phyloP scores from a whole-genome alignment of 2,113 vertebrate genomes.

The Eclectus roratus region DNA sequence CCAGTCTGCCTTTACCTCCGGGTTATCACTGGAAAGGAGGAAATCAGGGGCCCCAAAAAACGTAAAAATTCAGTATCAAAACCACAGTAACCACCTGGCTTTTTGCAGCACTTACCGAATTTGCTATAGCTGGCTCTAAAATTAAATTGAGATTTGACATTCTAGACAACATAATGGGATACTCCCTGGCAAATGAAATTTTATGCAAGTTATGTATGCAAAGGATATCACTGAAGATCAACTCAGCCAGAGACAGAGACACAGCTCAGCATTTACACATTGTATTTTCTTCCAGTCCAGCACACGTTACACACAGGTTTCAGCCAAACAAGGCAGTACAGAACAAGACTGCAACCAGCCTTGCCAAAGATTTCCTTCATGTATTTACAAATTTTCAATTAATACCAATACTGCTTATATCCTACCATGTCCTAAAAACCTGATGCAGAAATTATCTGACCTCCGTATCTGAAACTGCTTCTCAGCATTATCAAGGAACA shows the following conservation, averaged over 20 bases:
- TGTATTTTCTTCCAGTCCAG: neutral
- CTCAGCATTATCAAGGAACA: neutral
- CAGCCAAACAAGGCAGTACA: neutral
- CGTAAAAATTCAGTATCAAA: neutral
- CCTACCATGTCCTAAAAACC: neutral
- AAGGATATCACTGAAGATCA: neutral
- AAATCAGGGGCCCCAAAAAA: neutral
- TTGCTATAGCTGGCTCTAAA: neutral
- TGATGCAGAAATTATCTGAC: neutral
- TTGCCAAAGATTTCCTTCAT: neutral
- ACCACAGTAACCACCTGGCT: neutral
- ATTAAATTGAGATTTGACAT: neutral
- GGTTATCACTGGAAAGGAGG: neutral
- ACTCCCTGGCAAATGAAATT: neutral
- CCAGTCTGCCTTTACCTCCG: neutral
- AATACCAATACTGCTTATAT: neutral
- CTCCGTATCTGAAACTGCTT: neutral
- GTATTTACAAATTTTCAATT: neutral
- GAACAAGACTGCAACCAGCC: neutral
- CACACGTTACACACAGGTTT: neutral
- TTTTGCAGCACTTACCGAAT: neutral
- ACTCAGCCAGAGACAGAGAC: neutral
- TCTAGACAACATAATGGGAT: neutral
- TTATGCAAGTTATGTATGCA: neutral
- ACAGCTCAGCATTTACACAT: neutral